Evolutionary conservation across 2,888 invertebrate species (phyloP), one percentile per base, ranked within the genome.

Genomic region (Biston stratarius): DNA sequence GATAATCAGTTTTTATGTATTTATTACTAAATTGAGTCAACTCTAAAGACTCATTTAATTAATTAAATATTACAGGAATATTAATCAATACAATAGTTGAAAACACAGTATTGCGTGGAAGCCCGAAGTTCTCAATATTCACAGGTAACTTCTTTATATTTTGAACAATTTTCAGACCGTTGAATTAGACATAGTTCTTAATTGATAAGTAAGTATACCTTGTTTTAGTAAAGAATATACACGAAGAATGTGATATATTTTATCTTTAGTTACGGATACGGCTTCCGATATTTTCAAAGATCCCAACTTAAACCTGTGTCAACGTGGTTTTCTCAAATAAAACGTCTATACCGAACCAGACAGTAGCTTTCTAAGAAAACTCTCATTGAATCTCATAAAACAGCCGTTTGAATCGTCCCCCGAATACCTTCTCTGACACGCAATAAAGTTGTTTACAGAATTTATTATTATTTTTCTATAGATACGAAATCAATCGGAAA

Each of bases 401-500:
- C n/a, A 47, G 49, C 24, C 66, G 51, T 33, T 51, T 61, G 56
- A 52, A 61, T 61, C 65, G 45, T 42, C 48, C 52, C 24, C 52
- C 52, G 63, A 71, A 62, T 62, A 60, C 61, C 64, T 61, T 64
- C 60, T 47, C 40, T 61, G 63, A 61, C 58, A 63, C 61, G 57
- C 57, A 69, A 72, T 69, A 72, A 69, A 59, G 59, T 69, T 70
- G 63, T 66, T 69, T 64, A 69, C 67, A 59, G 42, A 62, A 49
- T 45, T 63, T 65, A 59, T 68, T 71, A 60, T 69, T 72, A 2
- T 24, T 69, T 69, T 44, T 55, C 64, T 71, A 63, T 57, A 74
- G 72, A 72, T 47, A 65, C 69, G 61, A 68, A 71, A 69, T 65
- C 73, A 63, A 71, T 71, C 64, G 70, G 69, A 73, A 70, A 61